Percentiles rank a stretch among this genome's conserved stretches.
Conservation (phyloP, 2,888 invertebrate species). For the Bugulina stolonifera region DNA sequence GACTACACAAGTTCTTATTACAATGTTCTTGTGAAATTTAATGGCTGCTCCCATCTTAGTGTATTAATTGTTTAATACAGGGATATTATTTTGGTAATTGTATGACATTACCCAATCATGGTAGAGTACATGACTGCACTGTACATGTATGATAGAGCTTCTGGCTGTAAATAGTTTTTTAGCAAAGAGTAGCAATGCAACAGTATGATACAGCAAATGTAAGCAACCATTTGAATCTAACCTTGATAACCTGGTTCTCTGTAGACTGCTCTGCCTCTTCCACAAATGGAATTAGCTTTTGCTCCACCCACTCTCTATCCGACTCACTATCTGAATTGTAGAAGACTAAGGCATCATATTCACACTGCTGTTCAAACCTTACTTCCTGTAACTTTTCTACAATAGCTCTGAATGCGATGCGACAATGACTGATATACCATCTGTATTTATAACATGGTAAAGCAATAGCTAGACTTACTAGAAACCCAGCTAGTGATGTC, state of each 20-base stretch:
- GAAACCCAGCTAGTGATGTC: background rate
- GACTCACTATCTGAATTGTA: background rate
- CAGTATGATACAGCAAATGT: too few species aligned
- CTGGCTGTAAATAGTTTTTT: too few species aligned
- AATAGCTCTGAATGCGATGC: background rate
- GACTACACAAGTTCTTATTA: too few species aligned
- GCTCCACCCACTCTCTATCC: background rate
- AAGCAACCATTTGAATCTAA: background rate
- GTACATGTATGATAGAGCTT: too few species aligned
- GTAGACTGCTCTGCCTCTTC: background rate
- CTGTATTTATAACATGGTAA: background rate
- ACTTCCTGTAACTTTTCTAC: background rate
- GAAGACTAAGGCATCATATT: background rate
- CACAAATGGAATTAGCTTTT: background rate
- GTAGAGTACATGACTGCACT: too few species aligned
- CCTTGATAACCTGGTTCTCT: background rate
- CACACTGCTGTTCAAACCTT: background rate
- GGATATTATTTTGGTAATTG: too few species aligned
- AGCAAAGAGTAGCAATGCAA: too few species aligned
- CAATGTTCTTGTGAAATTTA: too few species aligned
- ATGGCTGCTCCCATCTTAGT: too few species aligned
- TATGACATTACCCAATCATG: too few species aligned
- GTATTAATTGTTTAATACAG: too few species aligned
- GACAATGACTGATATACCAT: conserved; percentile 2
- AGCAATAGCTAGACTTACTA: background rate